Evolutionary conservation across 2,113 vertebrate genomes (phyloP).

Genomic region (Dasyprocta punctata): DNA sequence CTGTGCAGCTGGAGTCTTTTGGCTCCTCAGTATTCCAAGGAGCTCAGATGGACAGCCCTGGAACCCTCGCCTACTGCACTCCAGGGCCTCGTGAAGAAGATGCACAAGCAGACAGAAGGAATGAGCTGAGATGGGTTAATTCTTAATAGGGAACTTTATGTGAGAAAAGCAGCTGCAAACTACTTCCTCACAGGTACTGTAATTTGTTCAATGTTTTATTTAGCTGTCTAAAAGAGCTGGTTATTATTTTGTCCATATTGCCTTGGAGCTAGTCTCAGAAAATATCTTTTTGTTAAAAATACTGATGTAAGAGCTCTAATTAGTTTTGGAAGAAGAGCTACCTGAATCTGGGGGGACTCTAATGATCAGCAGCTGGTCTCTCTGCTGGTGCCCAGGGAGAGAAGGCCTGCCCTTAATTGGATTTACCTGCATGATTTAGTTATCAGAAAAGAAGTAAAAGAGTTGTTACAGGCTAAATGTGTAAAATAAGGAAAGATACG

Average conservation of each 20-base stretch:
- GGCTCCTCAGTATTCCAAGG: not conserved
- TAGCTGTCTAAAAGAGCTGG: conserved; percentile 36
- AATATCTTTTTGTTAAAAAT: conserved; percentile 52
- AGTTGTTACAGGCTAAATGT: conserved; percentile 29
- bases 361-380: conserved; percentile 62
- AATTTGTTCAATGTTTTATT: conserved; percentile 48
- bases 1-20: not conserved
- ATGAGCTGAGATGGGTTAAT: not conserved
- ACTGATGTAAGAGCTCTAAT: conserved; percentile 47
- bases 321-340: conserved; percentile 51
- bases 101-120: not conserved
- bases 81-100: not conserved
- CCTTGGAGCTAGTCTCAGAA: conserved; percentile 52
- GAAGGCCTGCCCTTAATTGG: conserved; percentile 45
- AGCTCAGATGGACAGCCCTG: not conserved
- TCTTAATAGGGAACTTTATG: not conserved
- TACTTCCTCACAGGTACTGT: not conserved
- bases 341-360: not conserved
- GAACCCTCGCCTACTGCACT: not conserved
- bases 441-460: conserved; percentile 43
- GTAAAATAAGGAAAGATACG: not conserved
- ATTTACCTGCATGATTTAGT: conserved; percentile 67
- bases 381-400: conserved; percentile 40
- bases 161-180: not conserved
- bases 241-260: conserved; percentile 51